Evolutionary conservation across 2,888 invertebrate genomes (phyloP), one percentile per base, ranked within the genome.

Genomic region (Andrena camellia): DNA sequence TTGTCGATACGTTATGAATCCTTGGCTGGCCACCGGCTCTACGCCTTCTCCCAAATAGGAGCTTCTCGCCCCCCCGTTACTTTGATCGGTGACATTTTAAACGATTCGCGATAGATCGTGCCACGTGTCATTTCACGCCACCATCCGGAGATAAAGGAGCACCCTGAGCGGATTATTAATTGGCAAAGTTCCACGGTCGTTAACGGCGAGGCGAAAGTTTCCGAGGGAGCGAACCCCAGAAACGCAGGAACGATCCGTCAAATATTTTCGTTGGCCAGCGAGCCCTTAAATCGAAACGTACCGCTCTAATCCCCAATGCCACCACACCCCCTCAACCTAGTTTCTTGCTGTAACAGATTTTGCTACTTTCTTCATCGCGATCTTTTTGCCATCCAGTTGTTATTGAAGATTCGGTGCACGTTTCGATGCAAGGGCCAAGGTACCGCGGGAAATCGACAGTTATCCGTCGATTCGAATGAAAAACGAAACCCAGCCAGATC

Each of bases 401-500:
- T 1, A 42, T 42, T 17, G 42, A 17, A 5, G 42, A 42, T 17
- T 42, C 42, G 17, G 4, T 17, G 42, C 48, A 50, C 48, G 33
- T 54, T 54, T 35, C 33, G 23, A 13, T 26, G 26, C 4, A n/a
- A 35, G 42, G 64, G 35, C 48, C 10, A 0, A 17, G 10, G 48
- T 6, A 3, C 48, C 29, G 48, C 26, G 26, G 7, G 7, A 26
- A 42, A 29, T 64, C 20, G 20, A 5, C 35, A 60, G 29, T 23
- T 31, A 7, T 31, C 29, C 60, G 17, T 31, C 52, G 31, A 29
- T 57, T 13, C 23, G 26, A 26, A 10, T 33, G 3, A 13, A 23
- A 6, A 50, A 10, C 57, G 62, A 76, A 81, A 69, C 73, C 72
- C 85, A 88, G 81, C 82, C 82, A 85, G 86, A 87, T 76, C 78